phyloP scores from a whole-genome alignment of 1,140 invertebrate genomes.

The Aphelinus certus region DNA sequence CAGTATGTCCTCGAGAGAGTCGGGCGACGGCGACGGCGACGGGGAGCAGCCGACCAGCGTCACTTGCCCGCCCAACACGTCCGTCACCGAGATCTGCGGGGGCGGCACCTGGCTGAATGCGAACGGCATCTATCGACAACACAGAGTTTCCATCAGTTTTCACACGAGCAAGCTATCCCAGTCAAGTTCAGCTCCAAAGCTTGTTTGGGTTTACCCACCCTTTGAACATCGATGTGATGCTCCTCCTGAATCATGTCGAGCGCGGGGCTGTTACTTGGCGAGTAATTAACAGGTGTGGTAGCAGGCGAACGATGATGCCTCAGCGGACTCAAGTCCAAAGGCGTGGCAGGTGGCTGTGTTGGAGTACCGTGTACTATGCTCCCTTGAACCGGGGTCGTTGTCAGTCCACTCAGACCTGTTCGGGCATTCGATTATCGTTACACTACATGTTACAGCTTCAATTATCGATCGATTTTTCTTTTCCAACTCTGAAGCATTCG shows the following conservation, averaged over 20 bases:
- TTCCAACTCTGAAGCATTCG: too few species aligned
- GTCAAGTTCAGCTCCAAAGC: not conserved
- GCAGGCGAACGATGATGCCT: slow-evolving; percentile 64
- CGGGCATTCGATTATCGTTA: too few species aligned
- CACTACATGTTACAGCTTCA: too few species aligned
- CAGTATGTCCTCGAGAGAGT: slow-evolving; percentile 59
- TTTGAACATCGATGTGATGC: slow-evolving; percentile 67
- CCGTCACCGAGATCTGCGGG: slow-evolving; percentile 91
- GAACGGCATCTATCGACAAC: slow-evolving; percentile 18
- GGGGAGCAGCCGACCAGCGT: slow-evolving; percentile 76
- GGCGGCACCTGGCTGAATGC: slow-evolving; percentile 62
- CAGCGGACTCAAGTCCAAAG: slow-evolving; percentile 62
- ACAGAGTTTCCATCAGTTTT: too few species aligned
- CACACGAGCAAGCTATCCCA: too few species aligned
- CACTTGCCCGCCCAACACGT: slow-evolving; percentile 85
- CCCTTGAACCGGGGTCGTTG: slow-evolving; percentile 60
- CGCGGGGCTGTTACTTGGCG: slow-evolving; percentile 71
- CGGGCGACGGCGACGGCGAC: slow-evolving; percentile 61
- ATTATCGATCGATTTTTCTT: too few species aligned
- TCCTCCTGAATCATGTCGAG: slow-evolving; percentile 91
- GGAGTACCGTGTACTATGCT: slow-evolving; percentile 66
- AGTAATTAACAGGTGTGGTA: slow-evolving; percentile 63
- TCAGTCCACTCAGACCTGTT: slow-evolving; percentile 60
- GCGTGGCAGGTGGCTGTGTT: slow-evolving; percentile 60
- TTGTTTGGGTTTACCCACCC: slow-evolving; percentile 50